These are phyloP conservation scores for Andrena minutula DNA, from an alignment of 2,888 invertebrate genomes.

Conservation along the genomic window DNA sequence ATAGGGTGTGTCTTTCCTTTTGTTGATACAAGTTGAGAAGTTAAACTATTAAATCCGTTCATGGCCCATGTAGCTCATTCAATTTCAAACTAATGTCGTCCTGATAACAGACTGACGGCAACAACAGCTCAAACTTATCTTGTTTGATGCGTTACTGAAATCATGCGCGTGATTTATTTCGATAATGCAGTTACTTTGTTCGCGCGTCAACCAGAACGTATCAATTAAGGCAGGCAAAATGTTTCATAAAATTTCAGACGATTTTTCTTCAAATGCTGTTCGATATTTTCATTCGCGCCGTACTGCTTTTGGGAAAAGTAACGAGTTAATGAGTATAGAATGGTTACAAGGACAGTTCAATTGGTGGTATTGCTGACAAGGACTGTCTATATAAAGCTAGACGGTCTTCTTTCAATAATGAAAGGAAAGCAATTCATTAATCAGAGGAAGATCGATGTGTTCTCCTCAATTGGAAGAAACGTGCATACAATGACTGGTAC, in stretches of 20 bases:
- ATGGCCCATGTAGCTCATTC: no score
- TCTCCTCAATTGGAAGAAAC: no score
- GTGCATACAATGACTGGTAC: neutral
- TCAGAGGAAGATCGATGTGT: no score
- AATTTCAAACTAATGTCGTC: neutral
- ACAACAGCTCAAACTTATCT: slow-evolving; percentile 31
- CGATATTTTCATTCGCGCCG: neutral
- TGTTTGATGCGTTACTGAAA: slow-evolving; percentile 16
- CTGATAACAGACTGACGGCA: slow-evolving; percentile 19
- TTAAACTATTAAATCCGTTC: neutral
- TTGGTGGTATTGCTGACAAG: slow-evolving; percentile 23
- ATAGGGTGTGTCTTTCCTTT: neutral
- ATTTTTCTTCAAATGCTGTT: neutral
- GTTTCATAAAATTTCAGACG: neutral
- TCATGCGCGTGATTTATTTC: slow-evolving; percentile 46
- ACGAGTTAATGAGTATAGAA: neutral
- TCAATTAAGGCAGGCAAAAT: neutral
- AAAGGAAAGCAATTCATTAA: slow-evolving; percentile 17
- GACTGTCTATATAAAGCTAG: slow-evolving; percentile 14
- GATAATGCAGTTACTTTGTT: slow-evolving; percentile 26
- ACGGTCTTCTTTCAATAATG: neutral
- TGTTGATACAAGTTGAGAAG: neutral
- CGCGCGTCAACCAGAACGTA: neutral
- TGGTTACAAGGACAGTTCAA: slow-evolving; percentile 19
- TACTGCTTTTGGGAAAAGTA: neutral